Base-by-base conservation (phyloP, 2,888 invertebrate species). In the Chrysolina oricalcia region DNA sequence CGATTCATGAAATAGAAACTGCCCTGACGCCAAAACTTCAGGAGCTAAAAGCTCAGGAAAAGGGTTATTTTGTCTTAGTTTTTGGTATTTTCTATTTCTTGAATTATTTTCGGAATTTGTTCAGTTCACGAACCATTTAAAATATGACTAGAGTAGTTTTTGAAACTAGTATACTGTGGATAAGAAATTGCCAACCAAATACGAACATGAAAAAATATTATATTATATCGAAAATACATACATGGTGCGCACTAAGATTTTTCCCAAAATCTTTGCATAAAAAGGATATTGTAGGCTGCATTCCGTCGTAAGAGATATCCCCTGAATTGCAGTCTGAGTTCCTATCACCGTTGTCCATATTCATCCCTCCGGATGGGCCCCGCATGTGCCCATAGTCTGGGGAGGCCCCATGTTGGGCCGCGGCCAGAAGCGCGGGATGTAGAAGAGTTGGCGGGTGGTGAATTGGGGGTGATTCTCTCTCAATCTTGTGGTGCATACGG, bases 211-310 rank as follows among this genome's bases (percentile, higher is more conserved):
- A 48, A 48, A 48, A 48, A 9, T 9, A 15, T 21, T 19, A 53
- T 21, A 19, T 2, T 48, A 48, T 53, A 11, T 19, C 21, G 53
- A 53, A 74, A 73, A 81, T 83, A 85, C 85, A 80, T 86, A 86
- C 86, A 84, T 86, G 84, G 67, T 83, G 81, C 66, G 80, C 78
- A 83, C 83, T 86, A 84, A 86, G 84, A 86, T 83, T 85, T 85
- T 86, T 84, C 73, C 83, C 80, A 84, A 84, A 85, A 84, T 83
- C 85, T 84, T 87, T 88, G 88, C 86, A 93, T 92, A 92, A 93
- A 96, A 97, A 97, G 95, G 97, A 97, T 96, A 97, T 96, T 93
- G 96, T 96, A 93, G 96, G 96, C 91, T 96, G 95, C 91, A 96
- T 93, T 89, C 96, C 96, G 90, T 97, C 97, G 92, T 96, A 97